Conservation (phyloP, 1,140 invertebrate species). For the Drosophila seguyi region DNA sequence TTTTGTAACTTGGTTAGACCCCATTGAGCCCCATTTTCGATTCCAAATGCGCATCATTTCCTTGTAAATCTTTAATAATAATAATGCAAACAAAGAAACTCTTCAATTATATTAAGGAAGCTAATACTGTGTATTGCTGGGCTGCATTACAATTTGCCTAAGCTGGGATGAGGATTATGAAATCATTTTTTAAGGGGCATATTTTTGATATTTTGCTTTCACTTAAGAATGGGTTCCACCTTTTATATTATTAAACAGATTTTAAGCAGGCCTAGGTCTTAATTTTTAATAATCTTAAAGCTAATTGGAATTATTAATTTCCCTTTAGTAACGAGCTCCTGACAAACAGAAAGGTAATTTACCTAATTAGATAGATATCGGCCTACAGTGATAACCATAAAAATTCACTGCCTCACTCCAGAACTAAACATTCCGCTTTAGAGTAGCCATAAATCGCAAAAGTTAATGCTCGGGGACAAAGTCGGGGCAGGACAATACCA, state of each 20-base stretch:
- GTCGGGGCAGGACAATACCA: conserved; percentile 13
- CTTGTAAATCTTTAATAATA: conserved; percentile 9
- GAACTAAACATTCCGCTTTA: not conserved
- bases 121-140: not conserved
- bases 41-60: not conserved
- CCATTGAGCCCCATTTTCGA: conserved; percentile 2
- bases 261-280: not conserved
- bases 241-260: not conserved
- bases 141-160: not conserved
- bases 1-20: conserved; percentile 1
- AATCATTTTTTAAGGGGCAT: no score
- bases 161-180: not conserved
- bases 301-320: not conserved
- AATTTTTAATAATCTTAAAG: not conserved
- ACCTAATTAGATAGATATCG: conserved; percentile 25
- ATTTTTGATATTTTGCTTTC: not conserved
- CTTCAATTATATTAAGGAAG: not conserved
- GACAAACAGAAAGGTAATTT: conserved; percentile 14
- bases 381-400: conserved; percentile 32
- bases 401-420: conserved; percentile 5
- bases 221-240: not conserved
- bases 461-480: conserved; percentile 75
- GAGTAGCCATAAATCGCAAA: conserved; percentile 72
- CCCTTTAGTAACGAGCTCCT: not conserved
- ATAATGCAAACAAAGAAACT: not conserved